These are phyloP conservation scores for Caradrina kadenii DNA, from an alignment of 2,888 invertebrate genomes.

Conservation along the genomic window DNA sequence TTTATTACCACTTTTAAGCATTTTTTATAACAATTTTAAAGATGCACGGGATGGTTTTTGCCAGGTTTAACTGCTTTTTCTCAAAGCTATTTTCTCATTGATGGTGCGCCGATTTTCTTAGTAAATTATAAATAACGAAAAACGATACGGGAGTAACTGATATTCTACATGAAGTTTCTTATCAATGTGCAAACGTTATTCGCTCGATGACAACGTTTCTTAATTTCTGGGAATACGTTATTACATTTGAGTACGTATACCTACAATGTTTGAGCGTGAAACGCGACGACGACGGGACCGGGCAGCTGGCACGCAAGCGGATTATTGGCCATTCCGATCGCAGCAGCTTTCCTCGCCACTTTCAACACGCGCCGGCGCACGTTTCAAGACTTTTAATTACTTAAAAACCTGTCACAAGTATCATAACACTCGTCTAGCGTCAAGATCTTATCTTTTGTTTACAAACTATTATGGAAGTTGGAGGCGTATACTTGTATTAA, in stretches of 20 bases:
- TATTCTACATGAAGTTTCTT: background rate
- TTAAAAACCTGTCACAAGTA: constrained; percentile 71
- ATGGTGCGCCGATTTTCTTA: too few species aligned
- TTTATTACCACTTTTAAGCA: background rate
- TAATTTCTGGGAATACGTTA: constrained; percentile 46
- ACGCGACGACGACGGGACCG: constrained; percentile 61
- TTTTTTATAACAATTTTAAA: background rate
- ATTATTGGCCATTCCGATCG: constrained; percentile 83
- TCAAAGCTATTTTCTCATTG: background rate
- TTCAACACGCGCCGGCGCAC: constrained; percentile 80
- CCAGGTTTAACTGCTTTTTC: background rate
- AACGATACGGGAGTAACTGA: background rate
- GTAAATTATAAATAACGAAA: background rate
- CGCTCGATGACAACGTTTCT: constrained; percentile 39
- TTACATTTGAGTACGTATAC: constrained; percentile 38
- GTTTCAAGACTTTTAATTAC: constrained; percentile 85
- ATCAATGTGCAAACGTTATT: constrained; percentile 9
- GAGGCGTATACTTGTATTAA: background rate
- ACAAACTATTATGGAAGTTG: constrained; percentile 36
- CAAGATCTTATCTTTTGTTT: constrained; percentile 57
- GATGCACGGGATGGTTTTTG: background rate
- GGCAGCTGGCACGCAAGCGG: constrained; percentile 76
- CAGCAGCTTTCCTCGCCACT: constrained; percentile 87
- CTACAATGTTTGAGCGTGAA: constrained; percentile 57
- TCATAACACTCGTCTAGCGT: constrained; percentile 52